Base-by-base conservation (phyloP, 2,797 vertebrate genomes). In the Scolopax bukidnonensis region DNA sequence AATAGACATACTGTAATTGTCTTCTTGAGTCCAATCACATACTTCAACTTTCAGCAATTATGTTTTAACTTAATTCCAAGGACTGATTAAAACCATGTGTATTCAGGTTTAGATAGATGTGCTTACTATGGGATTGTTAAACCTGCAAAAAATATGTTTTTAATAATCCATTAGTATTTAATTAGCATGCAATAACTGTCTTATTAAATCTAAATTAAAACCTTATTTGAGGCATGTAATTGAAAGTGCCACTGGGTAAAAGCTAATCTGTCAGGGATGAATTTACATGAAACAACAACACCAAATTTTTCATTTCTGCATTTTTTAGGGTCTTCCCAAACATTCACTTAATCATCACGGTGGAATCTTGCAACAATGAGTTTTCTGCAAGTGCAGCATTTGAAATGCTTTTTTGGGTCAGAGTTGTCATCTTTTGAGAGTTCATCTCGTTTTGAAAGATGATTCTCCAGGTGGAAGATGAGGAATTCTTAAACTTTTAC, bases 131-230 rank as follows among this genome's bases (percentile, higher is more conserved):
- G 91, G 40, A 56, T 84, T 97, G 93, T 97, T 96, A 96, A 97
- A 97, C 93, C 90, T 95, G 94, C 71, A 93, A 86, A 97, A 97
- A 97, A 96, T 95, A 91, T 92, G 96, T 95, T 97, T 97, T 97
- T 93, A 95, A 96, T 96, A 97, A 97, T 95, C 96, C 75, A 96
- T 95, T 97, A 96, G 75, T 75, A 96, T 95, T 95, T 97, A 97
- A 97, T 97, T 97, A 98, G 82, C 68, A 93, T 96, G 84, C 96
- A 97, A 96, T 98, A 97, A 96, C 95, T 96, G 92, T 97, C 93
- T 91, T 98, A 97, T 97, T 98, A 97, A 96, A 92, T 97, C 92
- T 93, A 94, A 96, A 97, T 96, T 95, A 96, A 97, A 95, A 94
- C 87, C 90, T 97, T 96, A 97, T 95, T 97, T 96, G 90, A 97